A percentile compares a stretch with the other conserved stretches of the same genome.
Evolutionary conservation across 2,797 vertebrate genomes (phyloP).

Genomic region (Phataginus tricuspis): DNA sequence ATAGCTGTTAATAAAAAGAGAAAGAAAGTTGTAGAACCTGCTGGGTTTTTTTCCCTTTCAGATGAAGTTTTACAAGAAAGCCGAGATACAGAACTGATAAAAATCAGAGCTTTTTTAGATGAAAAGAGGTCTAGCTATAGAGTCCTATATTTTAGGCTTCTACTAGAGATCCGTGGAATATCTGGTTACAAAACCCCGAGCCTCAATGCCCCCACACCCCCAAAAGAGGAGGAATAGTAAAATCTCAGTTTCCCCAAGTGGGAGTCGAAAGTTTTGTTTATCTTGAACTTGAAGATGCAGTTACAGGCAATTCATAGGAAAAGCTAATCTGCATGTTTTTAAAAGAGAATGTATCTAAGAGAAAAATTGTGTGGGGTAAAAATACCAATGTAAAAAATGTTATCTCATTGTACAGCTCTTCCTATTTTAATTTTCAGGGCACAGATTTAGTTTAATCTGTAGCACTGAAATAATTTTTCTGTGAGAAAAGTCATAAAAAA

Average conservation of each 20-base stretch:
- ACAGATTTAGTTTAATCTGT: slow-evolving; percentile 37
- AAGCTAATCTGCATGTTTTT: slow-evolving; percentile 11
- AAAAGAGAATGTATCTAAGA: slow-evolving; percentile 15
- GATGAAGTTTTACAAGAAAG: slow-evolving; percentile 36
- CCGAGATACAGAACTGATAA: neutral
- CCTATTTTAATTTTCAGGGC: neutral
- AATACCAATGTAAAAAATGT: neutral
- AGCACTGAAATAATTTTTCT: slow-evolving; percentile 24
- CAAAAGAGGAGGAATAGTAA: neutral
- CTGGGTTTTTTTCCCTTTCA: neutral
- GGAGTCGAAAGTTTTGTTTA: neutral
- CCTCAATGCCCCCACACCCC: neutral
- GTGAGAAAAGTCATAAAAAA: neutral
- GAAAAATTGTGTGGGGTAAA: neutral
- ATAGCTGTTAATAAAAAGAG: neutral
- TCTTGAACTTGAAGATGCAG: neutral
- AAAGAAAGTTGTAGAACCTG: neutral
- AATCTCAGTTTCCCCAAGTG: neutral
- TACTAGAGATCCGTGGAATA: neutral
- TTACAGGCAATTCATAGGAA: slow-evolving; percentile 28
- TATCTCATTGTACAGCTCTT: slow-evolving; percentile 19
- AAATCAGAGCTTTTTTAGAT: neutral
- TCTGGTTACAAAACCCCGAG: neutral
- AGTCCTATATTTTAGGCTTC: neutral
- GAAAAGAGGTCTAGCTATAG: neutral